Evolutionary conservation across 2,888 invertebrate genomes (phyloP).

Genomic region (Pelosia muscerda): DNA sequence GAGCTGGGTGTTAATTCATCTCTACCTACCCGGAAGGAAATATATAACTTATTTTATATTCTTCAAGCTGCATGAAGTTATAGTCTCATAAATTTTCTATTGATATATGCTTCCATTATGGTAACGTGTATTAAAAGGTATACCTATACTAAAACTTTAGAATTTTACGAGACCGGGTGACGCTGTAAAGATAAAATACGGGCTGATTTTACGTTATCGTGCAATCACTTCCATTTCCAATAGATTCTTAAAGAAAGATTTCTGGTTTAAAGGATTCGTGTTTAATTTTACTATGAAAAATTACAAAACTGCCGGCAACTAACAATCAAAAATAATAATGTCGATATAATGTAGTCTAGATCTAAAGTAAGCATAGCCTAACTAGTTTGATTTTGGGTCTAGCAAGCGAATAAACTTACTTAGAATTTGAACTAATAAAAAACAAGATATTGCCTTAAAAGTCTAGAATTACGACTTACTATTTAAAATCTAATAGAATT

Average conservation of each 20-base stretch:
- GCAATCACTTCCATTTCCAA: background rate
- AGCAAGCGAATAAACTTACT: no score
- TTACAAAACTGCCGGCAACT: no score
- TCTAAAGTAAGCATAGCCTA: no score
- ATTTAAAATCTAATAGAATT: background rate
- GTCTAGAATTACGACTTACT: no score
- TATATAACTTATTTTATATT: background rate
- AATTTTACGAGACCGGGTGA: conserved; percentile 29
- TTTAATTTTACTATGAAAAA: background rate
- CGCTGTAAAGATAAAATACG: conserved; percentile 25
- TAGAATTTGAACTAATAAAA: no score
- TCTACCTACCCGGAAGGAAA: no score
- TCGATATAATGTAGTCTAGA: no score
- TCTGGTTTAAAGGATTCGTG: background rate
- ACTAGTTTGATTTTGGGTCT: no score
- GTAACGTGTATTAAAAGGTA: conserved; percentile 27
- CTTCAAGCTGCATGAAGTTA: conserved; percentile 26
- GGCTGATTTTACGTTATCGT: conserved; percentile 17
- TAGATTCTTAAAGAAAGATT: background rate
- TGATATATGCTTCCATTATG: conserved; percentile 38
- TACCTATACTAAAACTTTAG: conserved; percentile 17
- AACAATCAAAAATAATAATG: no score
- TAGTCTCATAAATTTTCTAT: conserved; percentile 36
- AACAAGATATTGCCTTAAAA: no score
- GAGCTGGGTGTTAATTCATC: no score